Conservation (phyloP, 2,888 invertebrate species). For the Nemurella pictetii region DNA sequence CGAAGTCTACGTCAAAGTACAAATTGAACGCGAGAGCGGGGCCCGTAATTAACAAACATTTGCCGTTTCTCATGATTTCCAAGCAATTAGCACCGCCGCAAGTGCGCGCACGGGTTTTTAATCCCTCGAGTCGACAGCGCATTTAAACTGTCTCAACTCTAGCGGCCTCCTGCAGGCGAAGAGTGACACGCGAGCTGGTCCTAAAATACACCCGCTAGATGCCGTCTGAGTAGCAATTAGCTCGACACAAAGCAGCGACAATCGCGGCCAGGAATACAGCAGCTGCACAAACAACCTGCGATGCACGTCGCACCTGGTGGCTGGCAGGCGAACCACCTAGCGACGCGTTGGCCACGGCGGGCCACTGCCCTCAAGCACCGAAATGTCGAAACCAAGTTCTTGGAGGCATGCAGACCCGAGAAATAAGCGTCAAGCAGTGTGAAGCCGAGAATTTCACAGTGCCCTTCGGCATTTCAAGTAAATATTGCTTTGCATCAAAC, state of each 20-base stretch:
- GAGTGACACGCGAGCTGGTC: not conserved
- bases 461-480: no score
- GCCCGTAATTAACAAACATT: not conserved
- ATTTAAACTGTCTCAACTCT: not conserved
- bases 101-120: not conserved
- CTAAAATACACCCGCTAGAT: not conserved
- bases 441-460: no score
- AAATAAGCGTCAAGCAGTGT: no score
- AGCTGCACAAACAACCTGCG: not conserved
- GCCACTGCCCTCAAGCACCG: not conserved
- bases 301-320: not conserved
- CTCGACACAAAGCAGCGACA: not conserved
- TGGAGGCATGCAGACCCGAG: not conserved
- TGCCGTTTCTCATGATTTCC: not conserved
- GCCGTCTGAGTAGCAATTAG: not conserved
- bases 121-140: not conserved
- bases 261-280: not conserved
- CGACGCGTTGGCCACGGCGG: not conserved
- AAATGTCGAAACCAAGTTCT: not conserved
- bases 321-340: not conserved
- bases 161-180: not conserved
- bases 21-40: no score
- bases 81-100: not conserved
- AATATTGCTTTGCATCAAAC: no score
- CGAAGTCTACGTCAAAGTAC: no score